Evolutionary conservation across 2,888 invertebrate genomes (phyloP).

Genomic region (Plagiodera versicolora): DNA sequence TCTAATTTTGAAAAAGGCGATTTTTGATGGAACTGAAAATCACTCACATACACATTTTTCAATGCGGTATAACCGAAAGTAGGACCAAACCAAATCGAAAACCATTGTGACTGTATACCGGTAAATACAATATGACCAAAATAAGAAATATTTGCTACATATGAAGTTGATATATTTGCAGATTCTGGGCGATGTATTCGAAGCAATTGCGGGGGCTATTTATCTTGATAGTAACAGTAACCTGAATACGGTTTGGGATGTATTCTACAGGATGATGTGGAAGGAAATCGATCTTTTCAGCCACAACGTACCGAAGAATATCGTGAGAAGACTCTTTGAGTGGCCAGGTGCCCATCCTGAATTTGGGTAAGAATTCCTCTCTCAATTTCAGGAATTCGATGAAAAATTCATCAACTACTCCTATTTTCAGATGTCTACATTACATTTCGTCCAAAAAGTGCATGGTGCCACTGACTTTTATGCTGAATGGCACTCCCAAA

Average conservation of each 20-base stretch:
- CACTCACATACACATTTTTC: no score
- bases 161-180: slow-evolving; percentile 27
- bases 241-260: slow-evolving; percentile 74
- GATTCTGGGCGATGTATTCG: slow-evolving; percentile 90
- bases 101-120: no score
- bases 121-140: no score
- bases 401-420: no score
- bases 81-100: no score
- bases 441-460: slow-evolving; percentile 43
- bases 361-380: slow-evolving; percentile 65
- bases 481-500: slow-evolving; percentile 60
- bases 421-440: background rate
- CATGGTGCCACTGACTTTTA: slow-evolving; percentile 66
- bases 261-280: slow-evolving; percentile 82
- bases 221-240: slow-evolving; percentile 80
- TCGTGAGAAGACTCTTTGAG: slow-evolving; percentile 85
- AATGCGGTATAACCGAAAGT: no score
- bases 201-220: slow-evolving; percentile 89
- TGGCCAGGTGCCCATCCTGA: slow-evolving; percentile 73
- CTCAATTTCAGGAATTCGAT: no score
- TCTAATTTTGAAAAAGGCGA: no score
- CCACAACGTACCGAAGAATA: slow-evolving; percentile 82
- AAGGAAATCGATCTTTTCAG: slow-evolving; percentile 84
- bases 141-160: no score
- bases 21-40: no score